Conservation (phyloP, 1,140 invertebrate species). For the Papilio aristodemus region DNA sequence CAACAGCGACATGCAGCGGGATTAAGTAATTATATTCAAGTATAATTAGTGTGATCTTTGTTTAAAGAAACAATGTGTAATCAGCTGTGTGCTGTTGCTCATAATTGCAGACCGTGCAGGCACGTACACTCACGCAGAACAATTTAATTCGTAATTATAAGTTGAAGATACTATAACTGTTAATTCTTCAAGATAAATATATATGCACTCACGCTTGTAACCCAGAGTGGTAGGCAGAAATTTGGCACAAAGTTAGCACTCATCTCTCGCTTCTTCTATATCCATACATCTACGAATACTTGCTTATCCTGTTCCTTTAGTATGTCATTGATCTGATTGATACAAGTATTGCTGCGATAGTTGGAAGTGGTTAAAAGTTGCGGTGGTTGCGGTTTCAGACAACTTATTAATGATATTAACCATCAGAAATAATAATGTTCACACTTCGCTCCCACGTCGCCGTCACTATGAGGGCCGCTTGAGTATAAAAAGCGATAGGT, state of each 20-base stretch:
- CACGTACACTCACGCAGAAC: slow-evolving; percentile 1
- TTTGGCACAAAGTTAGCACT: too few species aligned
- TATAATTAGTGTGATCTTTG: slow-evolving; percentile 25
- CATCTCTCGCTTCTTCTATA: too few species aligned
- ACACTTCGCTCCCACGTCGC: neutral
- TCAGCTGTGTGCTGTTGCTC: slow-evolving; percentile 15
- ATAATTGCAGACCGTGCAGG: slow-evolving; percentile 18
- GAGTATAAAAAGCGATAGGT: slow-evolving; percentile 10
- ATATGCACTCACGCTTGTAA: too few species aligned
- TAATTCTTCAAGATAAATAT: neutral
- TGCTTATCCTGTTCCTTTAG: too few species aligned
- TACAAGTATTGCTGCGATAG: too few species aligned
- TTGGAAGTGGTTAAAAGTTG: too few species aligned
- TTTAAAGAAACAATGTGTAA: slow-evolving; percentile 30
- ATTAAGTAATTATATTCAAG: slow-evolving; percentile 27
- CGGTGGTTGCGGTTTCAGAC: too few species aligned
- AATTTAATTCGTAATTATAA: slow-evolving; percentile 17
- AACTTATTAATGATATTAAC: neutral
- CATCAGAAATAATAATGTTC: slow-evolving; percentile 16
- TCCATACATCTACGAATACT: too few species aligned
- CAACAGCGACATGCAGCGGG: slow-evolving; percentile 23
- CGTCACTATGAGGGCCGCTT: neutral
- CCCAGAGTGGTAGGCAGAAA: too few species aligned
- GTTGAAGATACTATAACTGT: neutral
- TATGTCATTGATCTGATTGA: too few species aligned